Evolutionary conservation across 2,113 vertebrate genomes (phyloP).

Genomic region (Sceloporus undulatus): DNA sequence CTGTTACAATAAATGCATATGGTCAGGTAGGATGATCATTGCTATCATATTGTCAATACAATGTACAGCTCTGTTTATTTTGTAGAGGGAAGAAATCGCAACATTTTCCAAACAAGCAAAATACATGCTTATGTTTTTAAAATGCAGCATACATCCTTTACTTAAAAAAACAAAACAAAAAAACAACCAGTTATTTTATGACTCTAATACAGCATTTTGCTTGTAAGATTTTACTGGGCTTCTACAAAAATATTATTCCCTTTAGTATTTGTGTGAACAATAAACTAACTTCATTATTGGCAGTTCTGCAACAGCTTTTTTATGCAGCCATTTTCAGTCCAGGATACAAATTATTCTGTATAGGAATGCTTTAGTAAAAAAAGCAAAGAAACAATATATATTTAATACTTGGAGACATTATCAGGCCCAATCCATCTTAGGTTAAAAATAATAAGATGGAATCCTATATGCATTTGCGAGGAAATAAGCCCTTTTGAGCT

Average conservation of each 20-base stretch:
- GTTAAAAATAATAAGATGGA: neutral
- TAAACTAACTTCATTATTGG: neutral
- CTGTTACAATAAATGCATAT: conserved; percentile 2
- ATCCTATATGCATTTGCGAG: neutral
- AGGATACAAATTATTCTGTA: neutral
- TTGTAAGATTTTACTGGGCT: neutral
- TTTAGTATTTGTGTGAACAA: neutral
- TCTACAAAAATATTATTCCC: neutral
- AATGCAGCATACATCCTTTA: neutral
- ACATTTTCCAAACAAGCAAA: neutral
- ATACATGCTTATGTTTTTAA: neutral
- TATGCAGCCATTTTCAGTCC: neutral
- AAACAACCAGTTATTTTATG: neutral
- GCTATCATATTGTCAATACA: neutral
- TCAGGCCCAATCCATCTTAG: neutral
- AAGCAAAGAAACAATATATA: neutral
- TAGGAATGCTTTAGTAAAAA: neutral
- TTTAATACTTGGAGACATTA: neutral
- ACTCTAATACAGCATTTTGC: neutral
- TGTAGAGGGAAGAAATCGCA: neutral
- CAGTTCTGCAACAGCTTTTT: neutral
- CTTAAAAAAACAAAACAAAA: neutral
- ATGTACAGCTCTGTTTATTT: neutral
- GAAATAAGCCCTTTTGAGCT: neutral
- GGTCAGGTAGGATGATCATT: neutral